Conservation (phyloP, 2,888 invertebrate species). For the Cheilosia grossa region DNA sequence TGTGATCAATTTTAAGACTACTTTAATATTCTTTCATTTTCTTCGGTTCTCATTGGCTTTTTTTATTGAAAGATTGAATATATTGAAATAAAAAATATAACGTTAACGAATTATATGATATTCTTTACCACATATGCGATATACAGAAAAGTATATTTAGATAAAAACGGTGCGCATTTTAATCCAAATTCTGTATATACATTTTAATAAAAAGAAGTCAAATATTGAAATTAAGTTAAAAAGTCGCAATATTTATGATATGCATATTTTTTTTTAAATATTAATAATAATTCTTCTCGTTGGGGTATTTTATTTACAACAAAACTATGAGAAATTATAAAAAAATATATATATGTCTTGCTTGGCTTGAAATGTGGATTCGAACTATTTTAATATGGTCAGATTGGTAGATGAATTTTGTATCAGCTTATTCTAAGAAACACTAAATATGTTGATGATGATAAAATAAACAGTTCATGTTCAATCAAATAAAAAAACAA, state of each 20-base stretch:
- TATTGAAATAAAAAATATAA: background rate
- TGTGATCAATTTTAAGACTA: constrained; percentile 2
- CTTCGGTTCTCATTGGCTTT: constrained; percentile 46
- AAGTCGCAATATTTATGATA: background rate
- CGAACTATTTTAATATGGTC: background rate
- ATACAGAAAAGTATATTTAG: constrained; percentile 30
- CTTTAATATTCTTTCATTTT: constrained; percentile 23
- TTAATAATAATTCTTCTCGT: background rate
- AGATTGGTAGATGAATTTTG: background rate
- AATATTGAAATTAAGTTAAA: constrained; percentile 12
- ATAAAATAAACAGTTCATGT: constrained; percentile 8
- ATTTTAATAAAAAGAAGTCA: background rate
- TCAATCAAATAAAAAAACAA: background rate
- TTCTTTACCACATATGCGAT: background rate
- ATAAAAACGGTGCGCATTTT: constrained; percentile 26
- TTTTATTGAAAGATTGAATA: constrained; percentile 12
- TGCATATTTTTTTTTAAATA: background rate
- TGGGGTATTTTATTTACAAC: constrained; percentile 9
- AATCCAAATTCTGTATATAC: constrained; percentile 40
- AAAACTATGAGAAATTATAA: constrained; percentile 1
- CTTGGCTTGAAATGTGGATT: background rate
- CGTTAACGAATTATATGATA: constrained; percentile 3
- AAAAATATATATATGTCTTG: background rate
- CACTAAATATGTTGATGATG: too few species aligned
- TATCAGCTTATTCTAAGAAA: too few species aligned